These are phyloP conservation scores for Cantharis rufa DNA, from an alignment of 2,888 invertebrate genomes.

Conservation along the genomic window DNA sequence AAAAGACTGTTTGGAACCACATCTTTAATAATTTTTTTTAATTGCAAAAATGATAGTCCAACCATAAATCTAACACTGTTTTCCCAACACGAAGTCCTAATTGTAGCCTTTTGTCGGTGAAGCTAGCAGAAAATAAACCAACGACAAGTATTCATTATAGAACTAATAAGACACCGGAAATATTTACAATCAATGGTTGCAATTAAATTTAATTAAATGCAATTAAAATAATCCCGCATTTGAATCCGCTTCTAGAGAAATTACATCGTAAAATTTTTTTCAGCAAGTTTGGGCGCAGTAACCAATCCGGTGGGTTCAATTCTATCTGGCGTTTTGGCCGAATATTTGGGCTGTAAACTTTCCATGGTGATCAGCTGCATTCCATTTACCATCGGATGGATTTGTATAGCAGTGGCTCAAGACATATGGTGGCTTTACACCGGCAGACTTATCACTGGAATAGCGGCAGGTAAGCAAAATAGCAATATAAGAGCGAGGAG, in stretches of 20 bases:
- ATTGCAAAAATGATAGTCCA: neutral
- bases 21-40: neutral
- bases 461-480: conserved; percentile 64
- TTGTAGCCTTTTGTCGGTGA: neutral
- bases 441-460: conserved; percentile 71
- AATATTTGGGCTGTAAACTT: conserved; percentile 66
- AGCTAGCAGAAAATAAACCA: neutral
- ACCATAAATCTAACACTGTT: neutral
- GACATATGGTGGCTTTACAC: conserved; percentile 66
- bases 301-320: conserved; percentile 74
- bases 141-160: neutral
- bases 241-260: neutral
- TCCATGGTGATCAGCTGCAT: conserved; percentile 70
- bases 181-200: neutral
- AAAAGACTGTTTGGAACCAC: neutral
- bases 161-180: neutral
- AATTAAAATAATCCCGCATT: neutral
- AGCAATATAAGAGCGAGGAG: neutral
- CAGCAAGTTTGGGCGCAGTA: conserved; percentile 73
- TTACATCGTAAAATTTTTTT: conserved; percentile 35
- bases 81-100: neutral
- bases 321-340: conserved; percentile 70
- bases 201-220: neutral
- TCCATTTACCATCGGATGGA: conserved; percentile 72
- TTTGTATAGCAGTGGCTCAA: conserved; percentile 68